Base-by-base conservation (phyloP, 2,888 invertebrate species). In the Xanthia icteritia region DNA sequence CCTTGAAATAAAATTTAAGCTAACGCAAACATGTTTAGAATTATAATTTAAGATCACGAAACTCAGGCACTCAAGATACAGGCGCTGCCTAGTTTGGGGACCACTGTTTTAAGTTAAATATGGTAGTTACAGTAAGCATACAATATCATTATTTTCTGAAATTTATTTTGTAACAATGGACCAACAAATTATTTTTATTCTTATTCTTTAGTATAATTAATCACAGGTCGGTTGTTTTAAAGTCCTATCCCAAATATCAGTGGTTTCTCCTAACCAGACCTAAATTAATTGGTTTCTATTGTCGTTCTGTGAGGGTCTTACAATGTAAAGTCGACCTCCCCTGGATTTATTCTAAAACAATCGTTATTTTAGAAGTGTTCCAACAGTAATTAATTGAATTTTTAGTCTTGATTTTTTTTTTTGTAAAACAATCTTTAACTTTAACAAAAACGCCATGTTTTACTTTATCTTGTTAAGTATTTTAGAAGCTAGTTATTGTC, bases 221-320 rank as follows among this genome's bases (percentile, higher is more conserved):
- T 36, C 0, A 36, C 5, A n/a, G 0, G 6, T n/a, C 0, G 6
- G n/a, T 68, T 4, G 2, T 54, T 17, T 11, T 54, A 54, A 36
- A 17, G 17, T n/a, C 31, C 3, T 51, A 23, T 67, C 4, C 2
- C 15, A 67, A 23, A 31, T 51, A 36, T 0, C 23, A 31, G 27
- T 5, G 17, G n/a, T 27, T 31, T n/a, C n/a, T 20, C 20, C 31
- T 39, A 60, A 60, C 11, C 13, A n/a, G 51, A 54, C 45, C 27
- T 27, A 23, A 45, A 60, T 81, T 27, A 79, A 81, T 66, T 65
- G 15, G 8, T 54, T 54, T 81, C n/a, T 51, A 80, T 45, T 54
- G 45, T 58, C 5, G 1, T 54, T 36, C 11, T 31, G 15, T 60
- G 8, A 73, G 1, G 4, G 36, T 27, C 6, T 11, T 42, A 65